phyloP scores from a whole-genome alignment of 2,888 invertebrate species.

The Resseliella maxima region DNA sequence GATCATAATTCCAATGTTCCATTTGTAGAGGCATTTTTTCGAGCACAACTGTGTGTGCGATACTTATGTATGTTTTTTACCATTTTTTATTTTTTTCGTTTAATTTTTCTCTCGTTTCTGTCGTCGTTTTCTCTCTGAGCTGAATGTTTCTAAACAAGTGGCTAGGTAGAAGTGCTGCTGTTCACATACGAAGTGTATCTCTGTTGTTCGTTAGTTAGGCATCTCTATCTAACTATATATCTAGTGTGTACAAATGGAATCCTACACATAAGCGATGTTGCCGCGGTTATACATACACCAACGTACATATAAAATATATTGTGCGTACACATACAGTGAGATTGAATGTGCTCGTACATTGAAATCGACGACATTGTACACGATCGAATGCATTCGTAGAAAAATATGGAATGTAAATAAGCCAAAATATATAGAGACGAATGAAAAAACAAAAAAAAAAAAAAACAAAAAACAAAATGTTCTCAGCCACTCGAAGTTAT shows the following conservation, averaged over 20 bases:
- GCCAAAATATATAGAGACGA: background rate
- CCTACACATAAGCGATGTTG: background rate
- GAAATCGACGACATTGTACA: background rate
- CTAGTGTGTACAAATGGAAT: background rate
- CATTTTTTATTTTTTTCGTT: background rate
- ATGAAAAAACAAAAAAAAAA: background rate
- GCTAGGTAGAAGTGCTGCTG: slow-evolving; percentile 14
- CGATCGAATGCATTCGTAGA: background rate
- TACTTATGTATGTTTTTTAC: background rate
- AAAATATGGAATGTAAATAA: slow-evolving; percentile 2
- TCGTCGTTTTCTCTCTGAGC: too few relatives aligned
- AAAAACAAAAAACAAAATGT: background rate
- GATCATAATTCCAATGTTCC: background rate
- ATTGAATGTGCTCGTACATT: too few relatives aligned
- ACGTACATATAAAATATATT: background rate
- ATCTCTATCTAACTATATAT: background rate
- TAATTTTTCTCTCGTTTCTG: too few relatives aligned
- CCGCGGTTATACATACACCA: background rate
- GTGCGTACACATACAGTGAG: too few relatives aligned
- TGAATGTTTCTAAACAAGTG: slow-evolving; percentile 38
- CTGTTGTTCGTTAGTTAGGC: background rate
- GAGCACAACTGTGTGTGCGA: slow-evolving; percentile 30
- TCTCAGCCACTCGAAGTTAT: background rate
- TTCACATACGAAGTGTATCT: background rate
- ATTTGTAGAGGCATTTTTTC: slow-evolving; percentile 10